Percentiles rank a stretch among this genome's conserved stretches.
Evolutionary conservation across 2,888 invertebrate genomes (phyloP).

Genomic region (Microplitis manilae): DNA sequence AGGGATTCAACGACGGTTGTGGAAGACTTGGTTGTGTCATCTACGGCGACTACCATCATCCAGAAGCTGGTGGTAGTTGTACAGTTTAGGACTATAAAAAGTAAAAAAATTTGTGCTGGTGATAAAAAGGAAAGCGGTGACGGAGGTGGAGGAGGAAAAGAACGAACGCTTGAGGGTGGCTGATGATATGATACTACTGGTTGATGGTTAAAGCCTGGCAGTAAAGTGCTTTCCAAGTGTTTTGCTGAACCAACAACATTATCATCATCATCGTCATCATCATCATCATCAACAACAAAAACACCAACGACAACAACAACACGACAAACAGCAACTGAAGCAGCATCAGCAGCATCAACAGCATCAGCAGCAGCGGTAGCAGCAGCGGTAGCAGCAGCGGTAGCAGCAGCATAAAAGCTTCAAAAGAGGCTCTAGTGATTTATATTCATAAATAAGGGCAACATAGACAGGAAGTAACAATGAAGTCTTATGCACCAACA

Average conservation of each 20-base stretch:
- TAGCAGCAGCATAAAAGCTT: no score
- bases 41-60: no score
- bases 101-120: conserved; percentile 43
- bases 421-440: not conserved
- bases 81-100: conserved; percentile 28
- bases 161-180: conserved; percentile 36
- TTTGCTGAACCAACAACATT: conserved; percentile 11
- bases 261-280: conserved; percentile 28
- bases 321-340: no score
- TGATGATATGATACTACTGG: conserved; percentile 5
- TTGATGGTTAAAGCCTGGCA: conserved; percentile 9
- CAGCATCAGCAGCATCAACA: no score
- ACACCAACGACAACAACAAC: no score
- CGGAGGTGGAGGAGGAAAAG: conserved; percentile 34
- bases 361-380: no score
- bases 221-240: conserved; percentile 14
- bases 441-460: not conserved
- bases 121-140: conserved; percentile 16
- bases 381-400: no score
- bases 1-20: conserved; percentile 6
- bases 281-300: conserved; percentile 47
- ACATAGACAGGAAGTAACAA: conserved; percentile 39
- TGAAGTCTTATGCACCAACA: conserved; percentile 70
- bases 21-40: not conserved
- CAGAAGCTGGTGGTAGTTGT: no score